Conservation (phyloP, 1,140 invertebrate species). For the Hetaerina americana region DNA sequence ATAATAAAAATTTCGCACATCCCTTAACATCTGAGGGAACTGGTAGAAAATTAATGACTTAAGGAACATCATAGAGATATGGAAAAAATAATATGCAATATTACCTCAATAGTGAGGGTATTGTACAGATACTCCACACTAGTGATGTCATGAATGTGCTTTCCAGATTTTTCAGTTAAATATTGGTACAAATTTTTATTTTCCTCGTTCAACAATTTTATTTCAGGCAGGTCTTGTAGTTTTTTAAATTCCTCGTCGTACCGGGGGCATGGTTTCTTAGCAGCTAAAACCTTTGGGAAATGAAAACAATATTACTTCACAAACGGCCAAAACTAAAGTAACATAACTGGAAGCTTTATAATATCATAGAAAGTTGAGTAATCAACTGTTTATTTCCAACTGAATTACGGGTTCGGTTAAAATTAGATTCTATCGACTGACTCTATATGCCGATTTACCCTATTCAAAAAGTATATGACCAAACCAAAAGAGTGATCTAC, state of each 20-base stretch:
- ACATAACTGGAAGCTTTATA: neutral
- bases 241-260: constrained; percentile 42
- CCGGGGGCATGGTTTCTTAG: constrained; percentile 49
- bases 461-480: neutral
- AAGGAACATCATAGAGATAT: too few relatives aligned
- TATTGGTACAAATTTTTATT: constrained; percentile 50
- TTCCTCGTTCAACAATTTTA: constrained; percentile 40
- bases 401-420: too few relatives aligned
- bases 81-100: too few relatives aligned
- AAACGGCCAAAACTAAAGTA: neutral
- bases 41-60: too few relatives aligned
- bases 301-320: neutral
- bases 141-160: constrained; percentile 34
- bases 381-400: neutral
- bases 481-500: too few relatives aligned
- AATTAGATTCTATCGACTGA: neutral
- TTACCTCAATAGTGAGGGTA: constrained; percentile 51
- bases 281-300: constrained; percentile 30
- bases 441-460: neutral
- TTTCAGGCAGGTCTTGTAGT: constrained; percentile 39
- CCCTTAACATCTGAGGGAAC: too few relatives aligned
- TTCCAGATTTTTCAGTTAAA: constrained; percentile 44
- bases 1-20: too few relatives aligned
- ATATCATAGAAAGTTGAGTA: constrained; percentile 10
- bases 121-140: constrained; percentile 48